phyloP scores from a whole-genome alignment of 1,140 invertebrate species.

The Pseudomyrmex dendroicus region DNA sequence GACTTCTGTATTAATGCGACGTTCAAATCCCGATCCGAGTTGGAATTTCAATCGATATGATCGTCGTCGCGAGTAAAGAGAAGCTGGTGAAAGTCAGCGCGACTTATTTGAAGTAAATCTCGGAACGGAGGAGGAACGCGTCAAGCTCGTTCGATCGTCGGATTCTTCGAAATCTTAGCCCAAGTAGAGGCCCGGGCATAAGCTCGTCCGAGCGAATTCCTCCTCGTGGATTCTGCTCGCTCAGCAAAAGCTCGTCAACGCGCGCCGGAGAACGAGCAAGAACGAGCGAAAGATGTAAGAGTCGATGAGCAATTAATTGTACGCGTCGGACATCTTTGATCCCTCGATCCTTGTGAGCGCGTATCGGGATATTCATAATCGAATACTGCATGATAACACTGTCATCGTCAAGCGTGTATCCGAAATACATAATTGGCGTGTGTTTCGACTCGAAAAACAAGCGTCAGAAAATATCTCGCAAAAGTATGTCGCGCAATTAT shows the following conservation, averaged over 20 bases:
- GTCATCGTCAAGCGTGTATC: neutral
- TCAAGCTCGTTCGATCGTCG: neutral
- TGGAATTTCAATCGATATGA: slow-evolving; percentile 62
- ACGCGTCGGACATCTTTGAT: slow-evolving; percentile 26
- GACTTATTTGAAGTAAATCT: slow-evolving; percentile 62
- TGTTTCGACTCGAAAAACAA: neutral
- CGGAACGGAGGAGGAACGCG: neutral
- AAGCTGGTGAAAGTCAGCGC: slow-evolving; percentile 5
- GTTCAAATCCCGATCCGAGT: slow-evolving; percentile 10
- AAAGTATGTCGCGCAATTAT: slow-evolving; percentile 38
- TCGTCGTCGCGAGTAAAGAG: slow-evolving; percentile 16
- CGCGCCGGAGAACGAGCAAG: too few relatives aligned
- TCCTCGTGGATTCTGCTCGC: neutral
- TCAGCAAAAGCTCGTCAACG: slow-evolving; percentile 20
- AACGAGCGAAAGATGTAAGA: neutral
- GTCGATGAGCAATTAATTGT: slow-evolving; percentile 43
- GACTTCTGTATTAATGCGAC: neutral
- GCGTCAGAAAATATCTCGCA: slow-evolving; percentile 9
- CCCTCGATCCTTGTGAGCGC: neutral
- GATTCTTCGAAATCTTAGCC: neutral
- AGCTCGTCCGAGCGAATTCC: slow-evolving; percentile 33
- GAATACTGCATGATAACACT: too few relatives aligned
- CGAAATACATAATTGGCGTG: slow-evolving; percentile 22
- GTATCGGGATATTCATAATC: neutral
- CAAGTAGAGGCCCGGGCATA: neutral